phyloP scores from a whole-genome alignment of 2,797 vertebrate genomes.

The Lerista edwardsae region DNA sequence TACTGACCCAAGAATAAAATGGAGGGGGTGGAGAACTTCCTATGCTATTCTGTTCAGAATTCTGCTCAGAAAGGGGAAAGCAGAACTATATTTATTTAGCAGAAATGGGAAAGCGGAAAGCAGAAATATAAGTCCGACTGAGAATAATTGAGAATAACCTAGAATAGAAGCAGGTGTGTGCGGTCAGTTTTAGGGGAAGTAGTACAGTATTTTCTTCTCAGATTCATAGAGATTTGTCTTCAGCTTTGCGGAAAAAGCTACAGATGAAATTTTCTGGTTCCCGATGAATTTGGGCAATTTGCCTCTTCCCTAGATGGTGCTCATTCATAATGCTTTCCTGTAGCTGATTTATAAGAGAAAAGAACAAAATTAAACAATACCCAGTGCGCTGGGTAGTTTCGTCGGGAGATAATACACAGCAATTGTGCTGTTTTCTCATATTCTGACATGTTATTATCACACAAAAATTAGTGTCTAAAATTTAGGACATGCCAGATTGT shows the following conservation, averaged over 20 bases:
- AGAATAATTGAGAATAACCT: background rate
- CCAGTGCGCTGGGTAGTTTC: background rate
- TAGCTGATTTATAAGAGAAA: background rate
- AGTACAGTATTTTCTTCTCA: background rate
- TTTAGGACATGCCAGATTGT: background rate
- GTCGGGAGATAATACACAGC: background rate
- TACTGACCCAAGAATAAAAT: too few relatives aligned
- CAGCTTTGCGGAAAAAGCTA: background rate
- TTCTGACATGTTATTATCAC: slow-evolving; percentile 16
- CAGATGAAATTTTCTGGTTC: background rate
- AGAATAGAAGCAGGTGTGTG: background rate
- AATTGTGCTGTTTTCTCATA: slow-evolving; percentile 9
- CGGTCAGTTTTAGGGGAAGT: background rate
- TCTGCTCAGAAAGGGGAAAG: too few relatives aligned
- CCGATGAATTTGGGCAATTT: background rate
- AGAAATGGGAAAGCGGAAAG: too few relatives aligned
- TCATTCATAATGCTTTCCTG: background rate
- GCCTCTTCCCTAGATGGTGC: background rate
- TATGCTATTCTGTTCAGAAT: too few relatives aligned
- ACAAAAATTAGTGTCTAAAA: slow-evolving; percentile 22
- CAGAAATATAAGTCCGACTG: too few relatives aligned
- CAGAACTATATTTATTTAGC: too few relatives aligned
- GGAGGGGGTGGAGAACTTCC: too few relatives aligned
- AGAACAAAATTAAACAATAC: background rate
- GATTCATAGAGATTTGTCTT: background rate